Conservation (phyloP, 2,113 vertebrate genomes). For the Microcebus jonahi region DNA sequence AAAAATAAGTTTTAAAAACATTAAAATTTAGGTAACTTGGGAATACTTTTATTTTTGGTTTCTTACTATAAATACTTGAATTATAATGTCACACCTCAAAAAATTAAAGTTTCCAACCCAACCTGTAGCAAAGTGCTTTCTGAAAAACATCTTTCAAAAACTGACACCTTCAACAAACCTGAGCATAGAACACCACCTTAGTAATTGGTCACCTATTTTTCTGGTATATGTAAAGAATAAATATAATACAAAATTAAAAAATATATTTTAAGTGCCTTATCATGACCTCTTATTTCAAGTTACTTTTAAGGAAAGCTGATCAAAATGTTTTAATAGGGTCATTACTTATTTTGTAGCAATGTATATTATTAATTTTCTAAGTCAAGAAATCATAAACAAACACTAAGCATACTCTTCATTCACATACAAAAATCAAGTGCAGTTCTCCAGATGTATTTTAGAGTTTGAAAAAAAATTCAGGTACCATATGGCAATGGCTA, state of each 20-base stretch:
- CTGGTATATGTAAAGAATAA: not conserved
- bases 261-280: not conserved
- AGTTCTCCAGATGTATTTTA: slow-evolving; percentile 37
- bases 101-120: not conserved
- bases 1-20: slow-evolving; percentile 31
- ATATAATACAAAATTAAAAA: not conserved
- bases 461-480: not conserved
- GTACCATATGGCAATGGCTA: not conserved
- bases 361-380: slow-evolving; percentile 6
- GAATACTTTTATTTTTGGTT: slow-evolving; percentile 24
- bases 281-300: not conserved
- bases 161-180: not conserved
- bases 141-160: slow-evolving; percentile 44
- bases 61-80: not conserved
- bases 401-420: not conserved
- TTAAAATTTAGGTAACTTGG: slow-evolving; percentile 29
- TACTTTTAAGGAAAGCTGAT: slow-evolving; percentile 15
- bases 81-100: slow-evolving; percentile 10
- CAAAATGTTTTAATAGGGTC: slow-evolving; percentile 38
- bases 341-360: slow-evolving; percentile 22
- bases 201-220: slow-evolving; percentile 9
- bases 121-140: not conserved
- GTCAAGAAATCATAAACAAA: slow-evolving; percentile 11
- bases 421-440: not conserved
- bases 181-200: not conserved